Evolutionary conservation across 2,888 invertebrate genomes (phyloP), one percentile per base, ranked within the genome.

Genomic region (Xestia c-nigrum): DNA sequence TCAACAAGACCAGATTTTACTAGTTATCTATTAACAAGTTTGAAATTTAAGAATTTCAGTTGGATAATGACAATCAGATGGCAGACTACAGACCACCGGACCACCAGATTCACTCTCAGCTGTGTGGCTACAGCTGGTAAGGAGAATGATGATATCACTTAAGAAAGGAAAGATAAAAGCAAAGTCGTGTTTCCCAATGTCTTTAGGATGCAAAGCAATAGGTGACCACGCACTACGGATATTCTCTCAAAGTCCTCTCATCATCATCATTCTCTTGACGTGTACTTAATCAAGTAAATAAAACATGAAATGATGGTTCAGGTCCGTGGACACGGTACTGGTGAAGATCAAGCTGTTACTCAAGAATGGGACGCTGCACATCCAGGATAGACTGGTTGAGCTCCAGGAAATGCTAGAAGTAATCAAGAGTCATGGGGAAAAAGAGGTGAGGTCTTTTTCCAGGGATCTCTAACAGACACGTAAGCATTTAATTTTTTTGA

Each of bases 311-410:
- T 61, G 7, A 68, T 63, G 50, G 5, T 52, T 7, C 31, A 96
- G 96, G 74, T 95, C 96, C 0, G 95, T 96, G 24, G 95, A 96
- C 57, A 94, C 93, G 92, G 95, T 96, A 24, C 85, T 96, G 16
- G 72, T 90, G 73, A 96, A 96, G 85, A 96, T 96, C 55, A 95
- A 93, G 75, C 81, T 95, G 19, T 81, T 96, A 16, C 92, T 96
- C 2, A 94, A 94, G 80, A 96, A 96, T 72, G 96, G 96, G 2
- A 96, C 96, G 0, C 83, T 91, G 0, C 94, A 95, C 70, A 95
- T 96, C 21, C 94, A 96, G 76, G 96, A 96, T 1, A 91, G 91
- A 59, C 80, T 96, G 69, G 57, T 80, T 2, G 93, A 94, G 40
- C 88, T 96, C 1, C 95, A 96, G 78, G 85, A 84, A 0, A 87